Evolutionary conservation across 2,888 invertebrate genomes (phyloP).

Genomic region (Chesias legatella): DNA sequence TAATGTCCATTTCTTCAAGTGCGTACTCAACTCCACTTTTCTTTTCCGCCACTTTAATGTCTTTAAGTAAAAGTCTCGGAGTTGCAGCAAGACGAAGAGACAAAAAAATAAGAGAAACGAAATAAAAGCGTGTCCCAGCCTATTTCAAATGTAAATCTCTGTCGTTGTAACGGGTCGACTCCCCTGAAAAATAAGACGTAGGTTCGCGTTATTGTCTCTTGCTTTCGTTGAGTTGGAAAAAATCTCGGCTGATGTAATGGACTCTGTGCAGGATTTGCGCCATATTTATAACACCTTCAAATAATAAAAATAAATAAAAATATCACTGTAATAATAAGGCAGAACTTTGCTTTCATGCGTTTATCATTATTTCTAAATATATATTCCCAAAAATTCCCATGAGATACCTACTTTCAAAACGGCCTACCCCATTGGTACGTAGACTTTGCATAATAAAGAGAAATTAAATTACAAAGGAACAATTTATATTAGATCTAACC

Average conservation of each 20-base stretch:
- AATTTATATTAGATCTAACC: too few relatives aligned
- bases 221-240: conserved; percentile 64
- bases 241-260: conserved; percentile 53
- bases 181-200: conserved; percentile 67
- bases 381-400: too few relatives aligned
- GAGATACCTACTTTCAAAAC: too few relatives aligned
- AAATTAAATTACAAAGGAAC: too few relatives aligned
- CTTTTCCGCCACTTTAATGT: conserved; percentile 11
- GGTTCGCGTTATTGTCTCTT: conserved; percentile 63
- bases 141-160: conserved; percentile 74
- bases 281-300: conserved; percentile 68
- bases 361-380: too few relatives aligned
- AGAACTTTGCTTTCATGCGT: too few relatives aligned
- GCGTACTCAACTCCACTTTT: not conserved
- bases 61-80: conserved; percentile 20
- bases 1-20: too few relatives aligned
- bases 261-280: conserved; percentile 58
- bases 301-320: too few relatives aligned
- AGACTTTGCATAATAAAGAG: too few relatives aligned
- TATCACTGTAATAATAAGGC: too few relatives aligned
- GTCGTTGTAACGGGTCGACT: conserved; percentile 65
- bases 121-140: conserved; percentile 64
- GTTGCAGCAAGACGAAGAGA: conserved; percentile 37
- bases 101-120: conserved; percentile 53
- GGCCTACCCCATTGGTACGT: too few relatives aligned